A percentile compares a stretch with the other conserved stretches of the same genome.
Evolutionary conservation across 2,797 vertebrate genomes (phyloP).

Genomic region (Halcyon leucocephala): DNA sequence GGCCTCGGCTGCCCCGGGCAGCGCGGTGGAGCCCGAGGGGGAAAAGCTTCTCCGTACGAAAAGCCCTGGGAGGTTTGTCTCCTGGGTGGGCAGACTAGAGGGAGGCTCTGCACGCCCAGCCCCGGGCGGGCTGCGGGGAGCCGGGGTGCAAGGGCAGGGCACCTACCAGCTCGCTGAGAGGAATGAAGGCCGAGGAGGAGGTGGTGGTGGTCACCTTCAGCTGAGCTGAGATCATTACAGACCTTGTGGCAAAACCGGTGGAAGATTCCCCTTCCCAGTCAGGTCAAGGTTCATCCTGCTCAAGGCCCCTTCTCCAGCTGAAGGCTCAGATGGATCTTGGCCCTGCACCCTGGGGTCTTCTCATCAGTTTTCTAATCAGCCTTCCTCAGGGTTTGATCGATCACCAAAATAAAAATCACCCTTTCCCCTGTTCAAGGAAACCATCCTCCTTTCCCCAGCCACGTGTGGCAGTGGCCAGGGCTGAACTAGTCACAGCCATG

Average conservation of each 20-base stretch:
- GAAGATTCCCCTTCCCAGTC: neutral
- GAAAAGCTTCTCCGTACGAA: neutral
- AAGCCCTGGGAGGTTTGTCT: neutral
- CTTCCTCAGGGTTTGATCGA: neutral
- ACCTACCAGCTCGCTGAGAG: conserved; percentile 79
- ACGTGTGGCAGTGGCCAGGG: neutral
- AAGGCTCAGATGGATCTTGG: neutral
- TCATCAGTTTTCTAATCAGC: conserved; percentile 60
- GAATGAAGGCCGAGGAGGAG: conserved; percentile 65
- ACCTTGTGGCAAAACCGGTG: conserved; percentile 48
- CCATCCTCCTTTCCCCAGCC: neutral
- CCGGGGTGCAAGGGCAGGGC: neutral
- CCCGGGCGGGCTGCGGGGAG: neutral
- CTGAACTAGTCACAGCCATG: neutral
- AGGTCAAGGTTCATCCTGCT: neutral
- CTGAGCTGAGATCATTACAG: conserved; percentile 82
- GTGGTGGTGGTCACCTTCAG: conserved; percentile 79
- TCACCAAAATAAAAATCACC: neutral
- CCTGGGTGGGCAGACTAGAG: neutral
- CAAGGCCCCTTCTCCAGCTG: neutral
- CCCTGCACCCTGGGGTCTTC: neutral
- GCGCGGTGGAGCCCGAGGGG: accelerated
- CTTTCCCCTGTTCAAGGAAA: neutral
- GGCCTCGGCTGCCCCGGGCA: neutral
- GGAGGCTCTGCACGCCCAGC: accelerated